phyloP scores from a whole-genome alignment of 2,113 vertebrate genomes.

The Eubucco bourcierii region DNA sequence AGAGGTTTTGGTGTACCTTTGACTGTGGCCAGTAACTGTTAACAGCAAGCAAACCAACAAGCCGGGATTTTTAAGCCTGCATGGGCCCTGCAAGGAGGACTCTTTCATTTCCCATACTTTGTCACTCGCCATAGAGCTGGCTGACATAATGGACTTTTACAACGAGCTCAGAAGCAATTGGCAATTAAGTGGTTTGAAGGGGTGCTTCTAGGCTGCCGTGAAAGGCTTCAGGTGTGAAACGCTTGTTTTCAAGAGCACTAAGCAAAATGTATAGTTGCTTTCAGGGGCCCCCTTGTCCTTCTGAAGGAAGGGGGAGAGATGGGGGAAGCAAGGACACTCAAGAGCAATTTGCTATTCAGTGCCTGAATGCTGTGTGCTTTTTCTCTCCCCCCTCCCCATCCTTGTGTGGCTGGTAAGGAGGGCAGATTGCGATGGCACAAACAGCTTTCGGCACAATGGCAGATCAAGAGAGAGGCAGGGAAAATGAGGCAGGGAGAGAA shows the following conservation, averaged over 20 bases:
- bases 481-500: constrained; percentile 87
- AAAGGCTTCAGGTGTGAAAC: constrained; percentile 99
- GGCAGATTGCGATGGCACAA: constrained; percentile 87
- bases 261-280: constrained; percentile 97
- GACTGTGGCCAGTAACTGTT: constrained; percentile 71
- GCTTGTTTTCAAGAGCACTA: constrained; percentile 98
- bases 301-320: constrained; percentile 71
- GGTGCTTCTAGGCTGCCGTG: constrained; percentile 90
- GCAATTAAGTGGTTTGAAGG: constrained; percentile 99
- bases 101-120: constrained; percentile 94
- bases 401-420: constrained; percentile 84
- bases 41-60: constrained; percentile 85
- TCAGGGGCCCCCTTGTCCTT: constrained; percentile 92
- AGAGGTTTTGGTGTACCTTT: constrained; percentile 61
- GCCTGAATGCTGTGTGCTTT: constrained; percentile 89
- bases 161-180: constrained; percentile 95
- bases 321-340: constrained; percentile 93
- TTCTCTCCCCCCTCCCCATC: constrained; percentile 73
- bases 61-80: constrained; percentile 83
- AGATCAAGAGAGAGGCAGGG: constrained; percentile 86
- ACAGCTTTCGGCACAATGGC: constrained; percentile 90
- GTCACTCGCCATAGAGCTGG: constrained; percentile 84
- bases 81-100: constrained; percentile 87
- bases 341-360: constrained; percentile 99
- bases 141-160: constrained; percentile 92